These are phyloP conservation scores for Hydraecia micacea DNA, from an alignment of 2,888 invertebrate genomes.

Conservation along the genomic window DNA sequence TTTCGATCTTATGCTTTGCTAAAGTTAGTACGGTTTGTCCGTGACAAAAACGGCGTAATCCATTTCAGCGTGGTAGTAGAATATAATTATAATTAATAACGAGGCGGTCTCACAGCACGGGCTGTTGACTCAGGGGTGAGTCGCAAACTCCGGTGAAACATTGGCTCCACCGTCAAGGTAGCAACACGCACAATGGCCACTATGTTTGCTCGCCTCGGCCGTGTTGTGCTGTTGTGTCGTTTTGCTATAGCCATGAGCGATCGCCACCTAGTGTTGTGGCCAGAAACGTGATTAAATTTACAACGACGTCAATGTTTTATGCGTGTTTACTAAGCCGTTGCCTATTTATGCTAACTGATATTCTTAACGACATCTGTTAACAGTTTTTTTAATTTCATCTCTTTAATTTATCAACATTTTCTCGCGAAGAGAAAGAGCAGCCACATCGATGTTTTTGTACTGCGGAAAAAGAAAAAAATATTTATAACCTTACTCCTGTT, in stretches of 20 bases:
- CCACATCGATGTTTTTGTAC: not conserved
- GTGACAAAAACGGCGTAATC: conserved; percentile 51
- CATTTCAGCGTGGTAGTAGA: conserved; percentile 54
- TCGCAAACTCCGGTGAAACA: conserved; percentile 81
- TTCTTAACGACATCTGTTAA: conserved; percentile 10
- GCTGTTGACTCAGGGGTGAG: conserved; percentile 81
- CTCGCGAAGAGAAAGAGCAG: not conserved
- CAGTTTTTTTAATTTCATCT: conserved; percentile 15
- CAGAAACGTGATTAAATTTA: conserved; percentile 81
- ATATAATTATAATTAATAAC: conserved; percentile 75
- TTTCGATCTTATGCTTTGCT: conserved; percentile 41
- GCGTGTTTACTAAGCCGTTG: conserved; percentile 59
- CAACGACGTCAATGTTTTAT: conserved; percentile 75
- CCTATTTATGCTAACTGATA: conserved; percentile 35
- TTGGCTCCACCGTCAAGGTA: conserved; percentile 75
- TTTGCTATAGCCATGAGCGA: conserved; percentile 72
- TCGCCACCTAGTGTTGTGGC: conserved; percentile 76
- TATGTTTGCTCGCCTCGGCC: conserved; percentile 78
- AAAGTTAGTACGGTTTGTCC: conserved; percentile 19
- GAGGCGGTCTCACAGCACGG: conserved; percentile 73
- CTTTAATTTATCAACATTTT: not conserved
- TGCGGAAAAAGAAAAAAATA: not conserved
- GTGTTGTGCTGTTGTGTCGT: conserved; percentile 74
- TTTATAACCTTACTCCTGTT: not conserved
- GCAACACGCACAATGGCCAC: conserved; percentile 84